Percentiles rank a stretch among this genome's conserved stretches.
Conservation (phyloP, 2,888 invertebrate species). For the Drosophila anceps region DNA sequence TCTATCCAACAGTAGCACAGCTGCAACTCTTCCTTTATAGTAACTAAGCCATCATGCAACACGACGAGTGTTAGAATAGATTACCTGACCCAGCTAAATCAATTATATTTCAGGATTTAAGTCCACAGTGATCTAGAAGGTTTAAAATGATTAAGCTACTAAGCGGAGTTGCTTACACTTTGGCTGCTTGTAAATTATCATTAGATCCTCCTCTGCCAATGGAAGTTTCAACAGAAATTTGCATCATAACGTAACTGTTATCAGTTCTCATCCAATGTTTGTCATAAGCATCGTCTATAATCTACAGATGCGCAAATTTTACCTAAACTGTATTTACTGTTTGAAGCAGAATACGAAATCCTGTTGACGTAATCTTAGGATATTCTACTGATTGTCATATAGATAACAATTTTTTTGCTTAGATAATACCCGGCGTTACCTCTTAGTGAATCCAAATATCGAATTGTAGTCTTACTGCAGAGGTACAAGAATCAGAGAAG, state of each 20-base stretch:
- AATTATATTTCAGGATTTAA: neutral
- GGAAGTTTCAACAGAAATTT: neutral
- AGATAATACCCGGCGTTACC: too few species aligned
- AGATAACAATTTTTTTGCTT: too few species aligned
- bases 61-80: too few species aligned
- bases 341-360: neutral
- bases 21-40: neutral
- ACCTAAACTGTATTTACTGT: neutral
- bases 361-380: neutral
- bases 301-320: too few species aligned
- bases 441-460: neutral
- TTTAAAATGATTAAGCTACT: neutral
- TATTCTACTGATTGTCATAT: neutral
- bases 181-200: neutral
- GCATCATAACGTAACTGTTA: neutral
- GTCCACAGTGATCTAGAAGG: too few species aligned
- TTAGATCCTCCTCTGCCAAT: neutral
- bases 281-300: neutral
- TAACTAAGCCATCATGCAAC: too few species aligned
- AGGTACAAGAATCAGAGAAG: neutral
- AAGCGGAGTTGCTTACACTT: neutral
- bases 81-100: neutral
- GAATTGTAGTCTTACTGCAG: neutral
- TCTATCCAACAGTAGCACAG: neutral
- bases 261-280: neutral